Conservation (phyloP, 2,888 invertebrate species). For the Celastrina argiolus region DNA sequence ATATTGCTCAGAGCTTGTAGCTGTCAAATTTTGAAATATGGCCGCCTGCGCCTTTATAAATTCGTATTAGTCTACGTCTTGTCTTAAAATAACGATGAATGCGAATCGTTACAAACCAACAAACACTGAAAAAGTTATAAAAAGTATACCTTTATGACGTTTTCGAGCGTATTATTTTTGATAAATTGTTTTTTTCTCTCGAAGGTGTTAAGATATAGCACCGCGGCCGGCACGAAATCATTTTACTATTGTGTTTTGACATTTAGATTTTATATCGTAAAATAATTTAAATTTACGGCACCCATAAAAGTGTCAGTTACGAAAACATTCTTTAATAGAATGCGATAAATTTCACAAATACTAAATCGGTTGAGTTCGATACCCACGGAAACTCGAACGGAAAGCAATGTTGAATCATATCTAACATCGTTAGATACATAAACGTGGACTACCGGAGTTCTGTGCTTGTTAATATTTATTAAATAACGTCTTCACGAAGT, state of each 20-base stretch:
- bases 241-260: constrained; percentile 67
- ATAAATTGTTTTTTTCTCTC: constrained; percentile 63
- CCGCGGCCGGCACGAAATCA: constrained; percentile 45
- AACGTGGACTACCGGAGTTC: background rate
- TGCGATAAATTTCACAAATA: constrained; percentile 23
- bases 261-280: constrained; percentile 36
- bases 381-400: constrained; percentile 11
- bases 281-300: constrained; percentile 55
- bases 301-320: constrained; percentile 59
- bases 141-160: constrained; percentile 37
- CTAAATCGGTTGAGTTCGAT: constrained; percentile 20
- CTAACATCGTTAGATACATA: constrained; percentile 25
- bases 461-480: constrained; percentile 7
- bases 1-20: constrained; percentile 75
- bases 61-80: constrained; percentile 61
- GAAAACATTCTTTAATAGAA: constrained; percentile 26
- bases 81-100: constrained; percentile 65
- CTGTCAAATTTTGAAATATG: constrained; percentile 77
- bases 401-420: constrained; percentile 23
- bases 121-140: constrained; percentile 30
- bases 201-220: constrained; percentile 62
- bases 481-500: constrained; percentile 39
- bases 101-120: constrained; percentile 46
- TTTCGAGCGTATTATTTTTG: constrained; percentile 50
- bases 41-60: constrained; percentile 61